Evolutionary conservation across 2,113 vertebrate species (phyloP).

Genomic region (Romanogobio albipinnatus): DNA sequence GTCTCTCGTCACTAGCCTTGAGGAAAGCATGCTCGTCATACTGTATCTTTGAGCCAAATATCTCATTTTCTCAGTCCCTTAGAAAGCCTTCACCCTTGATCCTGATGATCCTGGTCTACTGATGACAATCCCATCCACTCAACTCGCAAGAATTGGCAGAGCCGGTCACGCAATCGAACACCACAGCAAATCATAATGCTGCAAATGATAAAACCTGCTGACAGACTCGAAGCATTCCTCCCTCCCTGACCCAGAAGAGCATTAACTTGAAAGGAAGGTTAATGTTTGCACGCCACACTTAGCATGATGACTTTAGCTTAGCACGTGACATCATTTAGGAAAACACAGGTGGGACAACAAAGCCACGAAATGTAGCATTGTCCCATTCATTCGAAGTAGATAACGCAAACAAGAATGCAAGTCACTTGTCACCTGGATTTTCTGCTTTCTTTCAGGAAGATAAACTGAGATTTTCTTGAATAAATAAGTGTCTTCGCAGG

Average conservation of each 20-base stretch:
- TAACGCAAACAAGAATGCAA: constrained; percentile 21
- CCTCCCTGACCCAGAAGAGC: constrained; percentile 56
- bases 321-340: constrained; percentile 38
- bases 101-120: not conserved
- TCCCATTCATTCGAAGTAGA: constrained; percentile 18
- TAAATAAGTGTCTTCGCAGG: constrained; percentile 32
- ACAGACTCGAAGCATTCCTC: constrained; percentile 45
- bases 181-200: constrained; percentile 31
- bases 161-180: not conserved
- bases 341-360: constrained; percentile 62
- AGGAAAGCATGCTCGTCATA: constrained; percentile 8
- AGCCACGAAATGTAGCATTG: constrained; percentile 32
- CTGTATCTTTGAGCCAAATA: constrained; percentile 9
- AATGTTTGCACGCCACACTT: constrained; percentile 56
- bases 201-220: constrained; percentile 53
- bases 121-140: constrained; percentile 38
- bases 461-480: constrained; percentile 24
- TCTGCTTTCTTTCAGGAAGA: constrained; percentile 23
- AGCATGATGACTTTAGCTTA: constrained; percentile 40
- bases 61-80: not conserved
- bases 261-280: constrained; percentile 53
- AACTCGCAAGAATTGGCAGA: constrained; percentile 32
- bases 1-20: constrained; percentile 9
- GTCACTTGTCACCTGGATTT: constrained; percentile 27
- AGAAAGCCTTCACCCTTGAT: constrained; percentile 10